These are phyloP conservation scores for Nineta flava DNA, from an alignment of 2,888 invertebrate species.

Conservation along the genomic window DNA sequence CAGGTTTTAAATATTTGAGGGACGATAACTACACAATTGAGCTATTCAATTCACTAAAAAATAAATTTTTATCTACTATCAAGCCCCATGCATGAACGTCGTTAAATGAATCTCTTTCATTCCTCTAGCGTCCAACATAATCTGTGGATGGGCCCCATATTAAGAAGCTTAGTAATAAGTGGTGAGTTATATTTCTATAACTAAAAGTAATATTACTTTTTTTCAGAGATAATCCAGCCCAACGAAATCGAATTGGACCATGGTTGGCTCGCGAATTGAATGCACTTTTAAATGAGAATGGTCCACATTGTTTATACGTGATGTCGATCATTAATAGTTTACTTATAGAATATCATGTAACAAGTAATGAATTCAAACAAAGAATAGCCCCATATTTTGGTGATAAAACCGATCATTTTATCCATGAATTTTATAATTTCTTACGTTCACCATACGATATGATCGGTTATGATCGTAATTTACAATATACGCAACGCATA, in stretches of 20 bases:
- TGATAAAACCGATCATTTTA: conserved; percentile 64
- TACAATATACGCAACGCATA: conserved; percentile 38
- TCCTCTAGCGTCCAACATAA: no score
- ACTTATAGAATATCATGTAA: conserved; percentile 48
- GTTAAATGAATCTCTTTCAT: no score
- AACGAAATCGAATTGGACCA: conserved; percentile 66
- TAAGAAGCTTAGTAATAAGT: no score
- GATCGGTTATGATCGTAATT: conserved; percentile 61
- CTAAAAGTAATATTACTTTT: conserved; percentile 9
- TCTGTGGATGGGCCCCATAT: no score
- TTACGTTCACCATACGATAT: conserved; percentile 78
- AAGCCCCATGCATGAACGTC: no score
- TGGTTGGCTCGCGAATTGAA: conserved; percentile 80
- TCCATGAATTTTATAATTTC: conserved; percentile 76
- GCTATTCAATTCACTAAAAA: no score
- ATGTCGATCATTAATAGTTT: conserved; percentile 51
- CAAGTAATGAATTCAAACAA: conserved; percentile 52
- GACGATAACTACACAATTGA: no score
- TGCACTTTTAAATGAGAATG: conserved; percentile 50
- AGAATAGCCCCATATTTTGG: conserved; percentile 53
- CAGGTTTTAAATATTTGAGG: no score
- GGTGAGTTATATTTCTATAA: no score
- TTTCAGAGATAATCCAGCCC: conserved; percentile 61
- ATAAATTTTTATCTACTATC: no score
- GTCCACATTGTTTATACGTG: conserved; percentile 48